These are phyloP conservation scores for Celastrina argiolus DNA, from an alignment of 2,888 invertebrate genomes.

Conservation along the genomic window DNA sequence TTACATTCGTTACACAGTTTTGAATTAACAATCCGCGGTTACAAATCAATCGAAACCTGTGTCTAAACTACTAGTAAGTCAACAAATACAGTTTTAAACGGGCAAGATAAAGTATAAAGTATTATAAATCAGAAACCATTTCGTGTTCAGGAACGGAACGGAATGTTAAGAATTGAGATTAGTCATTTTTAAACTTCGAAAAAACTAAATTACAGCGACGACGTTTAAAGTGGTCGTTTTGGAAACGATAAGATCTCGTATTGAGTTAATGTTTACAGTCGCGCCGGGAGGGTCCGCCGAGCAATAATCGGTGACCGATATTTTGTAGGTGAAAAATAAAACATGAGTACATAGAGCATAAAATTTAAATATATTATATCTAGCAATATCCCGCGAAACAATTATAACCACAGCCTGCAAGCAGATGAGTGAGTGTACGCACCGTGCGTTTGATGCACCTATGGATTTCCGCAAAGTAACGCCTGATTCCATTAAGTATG, in stretches of 20 bases:
- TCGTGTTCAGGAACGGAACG: not conserved
- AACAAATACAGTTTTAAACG: not conserved
- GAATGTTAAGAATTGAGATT: not conserved
- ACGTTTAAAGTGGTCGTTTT: slow-evolving; percentile 11
- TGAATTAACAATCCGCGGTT: not conserved
- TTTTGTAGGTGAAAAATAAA: too few relatives aligned
- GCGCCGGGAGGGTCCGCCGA: not conserved
- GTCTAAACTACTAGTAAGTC: not conserved
- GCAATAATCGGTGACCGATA: too few relatives aligned
- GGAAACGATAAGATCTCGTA: slow-evolving; percentile 7
- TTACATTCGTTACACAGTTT: too few relatives aligned
- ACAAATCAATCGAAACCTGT: not conserved
- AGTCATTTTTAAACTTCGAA: not conserved
- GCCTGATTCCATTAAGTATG: too few relatives aligned
- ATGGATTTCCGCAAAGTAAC: too few relatives aligned
- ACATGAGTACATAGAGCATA: too few relatives aligned
- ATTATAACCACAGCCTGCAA: too few relatives aligned
- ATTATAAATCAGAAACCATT: not conserved
- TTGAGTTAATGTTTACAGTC: slow-evolving; percentile 5
- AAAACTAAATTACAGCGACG: not conserved
- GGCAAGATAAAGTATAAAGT: not conserved
- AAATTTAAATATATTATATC: too few relatives aligned
- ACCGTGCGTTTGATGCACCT: too few relatives aligned
- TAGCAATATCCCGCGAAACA: too few relatives aligned
- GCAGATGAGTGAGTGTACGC: too few relatives aligned